Percentiles rank a stretch among this genome's conserved stretches.
These are phyloP conservation scores for Perizoma affinitatum DNA, from an alignment of 2,888 invertebrate species.

Conservation along the genomic window DNA sequence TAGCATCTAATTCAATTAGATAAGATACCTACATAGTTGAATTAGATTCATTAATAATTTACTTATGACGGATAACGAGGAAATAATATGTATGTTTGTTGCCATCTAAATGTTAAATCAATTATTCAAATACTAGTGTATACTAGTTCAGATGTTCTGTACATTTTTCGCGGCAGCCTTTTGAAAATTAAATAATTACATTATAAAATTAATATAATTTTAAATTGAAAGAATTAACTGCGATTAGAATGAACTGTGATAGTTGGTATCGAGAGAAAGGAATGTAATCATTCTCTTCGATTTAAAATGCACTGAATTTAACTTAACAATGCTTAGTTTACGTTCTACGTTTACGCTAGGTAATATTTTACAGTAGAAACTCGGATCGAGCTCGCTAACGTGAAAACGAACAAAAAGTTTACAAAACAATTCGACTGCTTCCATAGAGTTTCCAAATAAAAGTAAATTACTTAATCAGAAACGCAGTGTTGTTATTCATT, in stretches of 20 bases:
- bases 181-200: too few relatives aligned
- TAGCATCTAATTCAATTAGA: too few relatives aligned
- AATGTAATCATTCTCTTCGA: slow-evolving; percentile 12
- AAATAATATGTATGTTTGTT: too few relatives aligned
- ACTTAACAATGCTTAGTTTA: slow-evolving; percentile 18
- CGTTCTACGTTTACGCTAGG: slow-evolving; percentile 15
- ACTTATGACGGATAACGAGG: too few relatives aligned
- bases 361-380: slow-evolving; percentile 12
- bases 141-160: too few relatives aligned
- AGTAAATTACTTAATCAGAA: too few relatives aligned
- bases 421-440: slow-evolving; percentile 12
- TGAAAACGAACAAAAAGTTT: slow-evolving; percentile 15
- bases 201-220: not conserved
- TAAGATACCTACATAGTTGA: too few relatives aligned
- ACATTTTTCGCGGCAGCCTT: too few relatives aligned
- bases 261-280: slow-evolving; percentile 5
- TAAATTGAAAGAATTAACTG: not conserved
- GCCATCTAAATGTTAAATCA: too few relatives aligned
- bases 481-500: too few relatives aligned
- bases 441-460: slow-evolving; percentile 9
- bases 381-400: slow-evolving; percentile 8
- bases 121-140: too few relatives aligned
- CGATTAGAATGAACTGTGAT: not conserved
- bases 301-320: slow-evolving; percentile 23
- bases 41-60: too few relatives aligned